Conservation (phyloP, 2,888 invertebrate genomes). For the Prosopocoilus inquinatus region DNA sequence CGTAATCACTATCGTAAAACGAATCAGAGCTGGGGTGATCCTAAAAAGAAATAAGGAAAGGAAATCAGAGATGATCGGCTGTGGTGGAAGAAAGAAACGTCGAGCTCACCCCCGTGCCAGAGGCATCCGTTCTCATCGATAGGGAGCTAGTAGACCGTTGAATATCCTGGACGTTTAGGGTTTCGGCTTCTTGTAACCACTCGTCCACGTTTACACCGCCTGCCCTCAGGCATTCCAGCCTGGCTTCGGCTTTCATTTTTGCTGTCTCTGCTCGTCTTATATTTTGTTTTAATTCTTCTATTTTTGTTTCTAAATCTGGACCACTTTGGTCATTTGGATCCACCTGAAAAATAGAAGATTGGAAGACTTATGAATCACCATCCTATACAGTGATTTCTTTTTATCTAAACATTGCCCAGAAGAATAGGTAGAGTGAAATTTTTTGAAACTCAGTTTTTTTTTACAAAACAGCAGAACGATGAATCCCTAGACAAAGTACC, state of each 20-base stretch:
- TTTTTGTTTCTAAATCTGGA: constrained; percentile 84
- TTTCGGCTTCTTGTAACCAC: constrained; percentile 87
- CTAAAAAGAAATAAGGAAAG: constrained; percentile 49
- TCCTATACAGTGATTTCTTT: too few species aligned
- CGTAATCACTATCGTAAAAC: constrained; percentile 86
- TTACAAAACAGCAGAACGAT: too few species aligned
- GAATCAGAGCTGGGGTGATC: constrained; percentile 86
- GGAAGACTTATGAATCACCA: too few species aligned
- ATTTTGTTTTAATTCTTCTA: constrained; percentile 80
- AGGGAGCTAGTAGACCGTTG: constrained; percentile 80
- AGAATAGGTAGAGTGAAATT: background rate
- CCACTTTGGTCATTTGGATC: constrained; percentile 87
- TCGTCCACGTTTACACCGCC: constrained; percentile 93
- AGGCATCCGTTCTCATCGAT: constrained; percentile 76
- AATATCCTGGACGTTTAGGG: constrained; percentile 76
- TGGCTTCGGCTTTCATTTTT: constrained; percentile 89
- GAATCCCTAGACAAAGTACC: too few species aligned
- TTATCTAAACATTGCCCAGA: background rate
- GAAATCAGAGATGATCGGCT: too few species aligned
- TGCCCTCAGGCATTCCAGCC: constrained; percentile 79
- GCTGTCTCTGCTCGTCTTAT: constrained; percentile 88
- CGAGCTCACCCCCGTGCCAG: constrained; percentile 71
- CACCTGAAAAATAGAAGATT: constrained; percentile 47
- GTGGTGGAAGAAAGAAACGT: background rate
- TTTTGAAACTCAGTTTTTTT: background rate